Conservation (phyloP, 2,888 invertebrate genomes). For the Herminia tarsipennalis region DNA sequence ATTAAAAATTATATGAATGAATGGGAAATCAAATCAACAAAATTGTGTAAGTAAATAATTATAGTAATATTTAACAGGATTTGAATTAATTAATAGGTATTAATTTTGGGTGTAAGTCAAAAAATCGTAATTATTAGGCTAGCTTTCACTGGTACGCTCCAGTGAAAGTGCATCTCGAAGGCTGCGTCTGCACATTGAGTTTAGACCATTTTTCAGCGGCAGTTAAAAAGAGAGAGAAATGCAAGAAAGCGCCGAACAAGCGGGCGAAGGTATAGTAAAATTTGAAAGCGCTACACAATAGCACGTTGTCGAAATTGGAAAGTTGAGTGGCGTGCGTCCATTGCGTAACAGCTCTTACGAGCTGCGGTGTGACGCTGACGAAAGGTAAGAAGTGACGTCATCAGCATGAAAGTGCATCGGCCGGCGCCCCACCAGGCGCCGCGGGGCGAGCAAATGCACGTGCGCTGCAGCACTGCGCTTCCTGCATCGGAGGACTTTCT, state of each 20-base stretch:
- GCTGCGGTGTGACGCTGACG: conserved; percentile 79
- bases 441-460: conserved; percentile 53
- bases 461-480: conserved; percentile 66
- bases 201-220: conserved; percentile 81
- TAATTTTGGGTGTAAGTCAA: too few species aligned
- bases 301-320: conserved; percentile 86
- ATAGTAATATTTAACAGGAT: background rate
- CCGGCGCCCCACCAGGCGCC: conserved; percentile 67
- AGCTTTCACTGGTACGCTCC: too few species aligned
- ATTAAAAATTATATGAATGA: too few species aligned
- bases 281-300: conserved; percentile 86
- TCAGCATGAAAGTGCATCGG: conserved; percentile 83
- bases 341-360: conserved; percentile 83
- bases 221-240: conserved; percentile 76
- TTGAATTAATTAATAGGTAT: too few species aligned
- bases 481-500: conserved; percentile 83
- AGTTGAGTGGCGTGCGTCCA: conserved; percentile 81
- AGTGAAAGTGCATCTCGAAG: conserved; percentile 79
- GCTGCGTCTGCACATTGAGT: conserved; percentile 69
- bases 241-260: conserved; percentile 78
- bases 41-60: background rate
- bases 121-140: too few species aligned
- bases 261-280: conserved; percentile 78
- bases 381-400: conserved; percentile 82
- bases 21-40: background rate